Evolutionary conservation across 92 coral and sea anemone species (phyloP).

Genomic region (Nematostella vectensis): DNA sequence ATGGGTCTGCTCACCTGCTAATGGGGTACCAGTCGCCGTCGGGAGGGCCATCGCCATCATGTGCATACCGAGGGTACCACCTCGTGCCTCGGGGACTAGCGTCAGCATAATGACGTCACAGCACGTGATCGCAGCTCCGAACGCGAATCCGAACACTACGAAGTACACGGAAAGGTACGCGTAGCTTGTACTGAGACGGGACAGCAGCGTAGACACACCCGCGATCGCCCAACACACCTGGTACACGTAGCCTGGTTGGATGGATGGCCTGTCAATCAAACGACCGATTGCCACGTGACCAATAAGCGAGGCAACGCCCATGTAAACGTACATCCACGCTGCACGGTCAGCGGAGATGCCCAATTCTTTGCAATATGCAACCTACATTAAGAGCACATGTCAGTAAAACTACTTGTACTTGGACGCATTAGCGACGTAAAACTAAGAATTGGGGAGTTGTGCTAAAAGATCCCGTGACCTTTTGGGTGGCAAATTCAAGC

Average conservation of each 20-base stretch:
- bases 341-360: neutral
- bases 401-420: no score
- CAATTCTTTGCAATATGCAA: neutral
- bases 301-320: neutral
- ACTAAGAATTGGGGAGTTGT: no score
- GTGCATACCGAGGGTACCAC: neutral
- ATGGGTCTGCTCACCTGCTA: constrained; percentile 6
- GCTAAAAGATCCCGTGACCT: no score
- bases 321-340: constrained; percentile 1
- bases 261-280: neutral
- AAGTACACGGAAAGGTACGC: neutral
- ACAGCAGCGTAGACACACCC: neutral
- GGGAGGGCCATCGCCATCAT: neutral
- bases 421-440: no score
- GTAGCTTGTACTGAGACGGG: neutral
- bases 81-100: neutral
- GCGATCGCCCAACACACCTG: neutral
- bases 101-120: neutral
- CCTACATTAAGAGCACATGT: neutral
- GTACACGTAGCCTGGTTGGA: neutral
- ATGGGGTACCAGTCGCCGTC: neutral
- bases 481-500: no score
- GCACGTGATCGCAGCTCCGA: neutral
- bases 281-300: neutral
- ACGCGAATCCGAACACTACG: neutral